These are phyloP conservation scores for Scrobipalpa atriplicella DNA, from an alignment of 2,888 invertebrate genomes.

Conservation along the genomic window DNA sequence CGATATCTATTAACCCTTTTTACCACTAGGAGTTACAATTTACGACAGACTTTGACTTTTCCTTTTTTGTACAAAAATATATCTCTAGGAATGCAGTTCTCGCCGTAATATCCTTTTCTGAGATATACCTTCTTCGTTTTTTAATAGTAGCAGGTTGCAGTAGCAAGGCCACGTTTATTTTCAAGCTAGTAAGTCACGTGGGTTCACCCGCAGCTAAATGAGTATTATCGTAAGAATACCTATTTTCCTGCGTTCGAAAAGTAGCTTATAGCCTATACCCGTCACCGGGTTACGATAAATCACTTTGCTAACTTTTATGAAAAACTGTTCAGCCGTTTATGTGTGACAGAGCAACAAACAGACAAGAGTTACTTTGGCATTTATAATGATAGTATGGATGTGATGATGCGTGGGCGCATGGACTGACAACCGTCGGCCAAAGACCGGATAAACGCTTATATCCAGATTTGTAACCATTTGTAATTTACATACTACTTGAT, in stretches of 20 bases:
- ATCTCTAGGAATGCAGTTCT: neutral
- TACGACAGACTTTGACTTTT: neutral
- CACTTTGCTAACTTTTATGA: too few relatives aligned
- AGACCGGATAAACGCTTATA: conserved; percentile 28
- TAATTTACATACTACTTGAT: conserved; percentile 16
- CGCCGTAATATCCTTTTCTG: neutral
- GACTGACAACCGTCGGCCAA: conserved; percentile 14
- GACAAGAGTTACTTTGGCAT: neutral
- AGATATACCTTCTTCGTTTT: conserved; percentile 5
- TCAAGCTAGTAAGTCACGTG: neutral
- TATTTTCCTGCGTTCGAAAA: too few relatives aligned
- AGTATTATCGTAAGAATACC: too few relatives aligned
- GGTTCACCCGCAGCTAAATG: too few relatives aligned
- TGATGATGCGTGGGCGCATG: neutral
- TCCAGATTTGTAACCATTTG: neutral
- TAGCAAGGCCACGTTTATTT: conserved; percentile 16
- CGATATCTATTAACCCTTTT: too few relatives aligned
- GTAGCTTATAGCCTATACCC: too few relatives aligned
- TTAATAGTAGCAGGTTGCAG: conserved; percentile 9
- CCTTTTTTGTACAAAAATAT: neutral
- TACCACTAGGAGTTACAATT: neutral
- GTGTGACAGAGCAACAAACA: too few relatives aligned
- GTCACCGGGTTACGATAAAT: too few relatives aligned
- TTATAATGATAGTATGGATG: neutral
- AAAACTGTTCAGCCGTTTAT: too few relatives aligned